A percentile compares a stretch with the other conserved stretches of the same genome.
Evolutionary conservation across 2,113 vertebrate genomes (phyloP).

Genomic region (Eurypyga helias): DNA sequence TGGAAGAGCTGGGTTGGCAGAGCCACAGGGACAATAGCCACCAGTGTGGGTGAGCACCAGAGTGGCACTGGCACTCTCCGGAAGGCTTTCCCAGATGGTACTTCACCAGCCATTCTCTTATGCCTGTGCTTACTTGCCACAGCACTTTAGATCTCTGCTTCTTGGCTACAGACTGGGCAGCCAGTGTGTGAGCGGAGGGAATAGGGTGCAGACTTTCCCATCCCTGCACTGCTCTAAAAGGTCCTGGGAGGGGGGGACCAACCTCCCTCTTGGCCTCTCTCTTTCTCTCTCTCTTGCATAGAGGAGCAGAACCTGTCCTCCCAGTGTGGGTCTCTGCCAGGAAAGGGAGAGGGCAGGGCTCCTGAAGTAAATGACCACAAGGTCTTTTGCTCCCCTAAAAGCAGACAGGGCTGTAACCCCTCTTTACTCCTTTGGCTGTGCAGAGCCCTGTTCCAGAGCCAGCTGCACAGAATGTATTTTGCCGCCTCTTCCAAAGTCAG

Average conservation of each 20-base stretch:
- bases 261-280: neutral
- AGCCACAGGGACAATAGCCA: neutral
- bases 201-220: neutral
- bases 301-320: neutral
- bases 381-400: neutral
- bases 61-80: neutral
- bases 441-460: neutral
- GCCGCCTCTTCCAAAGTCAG: neutral
- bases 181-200: neutral
- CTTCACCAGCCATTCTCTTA: neutral
- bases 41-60: fast-evolving
- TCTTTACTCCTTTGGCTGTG: neutral
- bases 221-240: neutral
- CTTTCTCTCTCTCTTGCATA: neutral
- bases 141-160: neutral
- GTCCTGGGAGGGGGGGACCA: neutral
- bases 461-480: neutral
- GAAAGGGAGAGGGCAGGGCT: neutral
- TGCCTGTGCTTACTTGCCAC: neutral
- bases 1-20: neutral
- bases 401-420: neutral
- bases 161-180: neutral
- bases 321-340: neutral
- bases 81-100: neutral
- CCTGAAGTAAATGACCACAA: neutral